Conservation (phyloP, 2,113 vertebrate genomes). For the Sylvia atricapilla region DNA sequence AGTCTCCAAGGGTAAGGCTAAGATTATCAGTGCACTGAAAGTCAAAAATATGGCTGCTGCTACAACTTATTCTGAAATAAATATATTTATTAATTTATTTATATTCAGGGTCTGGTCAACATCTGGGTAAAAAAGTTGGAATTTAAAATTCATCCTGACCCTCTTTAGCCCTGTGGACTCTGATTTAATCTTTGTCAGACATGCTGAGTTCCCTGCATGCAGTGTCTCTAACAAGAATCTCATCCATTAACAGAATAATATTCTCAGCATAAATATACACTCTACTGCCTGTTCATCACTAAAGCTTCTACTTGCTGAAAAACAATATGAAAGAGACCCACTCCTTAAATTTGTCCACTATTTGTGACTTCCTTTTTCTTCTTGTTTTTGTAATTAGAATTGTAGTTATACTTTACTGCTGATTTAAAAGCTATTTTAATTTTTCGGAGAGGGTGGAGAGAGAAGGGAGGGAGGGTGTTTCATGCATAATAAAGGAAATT, state of each 20-base stretch:
- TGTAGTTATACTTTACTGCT: background rate
- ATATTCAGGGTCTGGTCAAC: background rate
- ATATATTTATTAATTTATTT: background rate
- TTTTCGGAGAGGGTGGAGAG: accelerated
- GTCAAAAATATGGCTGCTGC: background rate
- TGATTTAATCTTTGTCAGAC: background rate
- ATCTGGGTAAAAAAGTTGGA: background rate
- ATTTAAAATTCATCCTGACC: background rate
- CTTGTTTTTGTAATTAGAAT: background rate
- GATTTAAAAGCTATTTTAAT: background rate
- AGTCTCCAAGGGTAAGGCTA: background rate
- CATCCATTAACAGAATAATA: background rate
- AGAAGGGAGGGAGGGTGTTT: accelerated
- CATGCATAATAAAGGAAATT: background rate
- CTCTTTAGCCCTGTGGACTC: background rate
- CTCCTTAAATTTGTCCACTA: background rate
- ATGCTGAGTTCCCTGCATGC: background rate
- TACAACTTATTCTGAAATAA: background rate
- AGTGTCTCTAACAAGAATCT: background rate
- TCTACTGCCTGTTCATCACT: background rate
- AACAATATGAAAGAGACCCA: background rate
- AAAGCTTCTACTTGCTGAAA: background rate
- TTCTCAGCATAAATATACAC: background rate
- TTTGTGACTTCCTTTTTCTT: background rate
- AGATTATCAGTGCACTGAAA: background rate